Conservation (phyloP, 1,140 invertebrate species). For the Rhizoglyphus robini region DNA sequence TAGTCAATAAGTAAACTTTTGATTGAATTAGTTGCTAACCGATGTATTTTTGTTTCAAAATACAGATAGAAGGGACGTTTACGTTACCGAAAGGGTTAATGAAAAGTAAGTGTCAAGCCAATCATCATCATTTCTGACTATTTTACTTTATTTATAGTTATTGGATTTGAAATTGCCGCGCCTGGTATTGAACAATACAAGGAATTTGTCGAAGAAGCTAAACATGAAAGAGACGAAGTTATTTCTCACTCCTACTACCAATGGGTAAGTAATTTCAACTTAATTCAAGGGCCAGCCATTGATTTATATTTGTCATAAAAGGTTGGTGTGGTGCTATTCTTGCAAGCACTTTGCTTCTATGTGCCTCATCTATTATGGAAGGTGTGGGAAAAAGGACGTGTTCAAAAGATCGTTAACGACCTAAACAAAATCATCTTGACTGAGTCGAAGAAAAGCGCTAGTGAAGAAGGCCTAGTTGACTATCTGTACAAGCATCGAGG, state of each 20-base stretch:
- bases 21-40: not conserved
- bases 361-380: slow-evolving; percentile 56
- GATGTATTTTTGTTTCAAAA: slow-evolving; percentile 54
- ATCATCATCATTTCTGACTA: not conserved
- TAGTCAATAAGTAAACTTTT: slow-evolving; percentile 37
- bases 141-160: not conserved
- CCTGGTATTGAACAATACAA: slow-evolving; percentile 17
- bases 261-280: slow-evolving; percentile 42
- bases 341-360: slow-evolving; percentile 47
- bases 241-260: slow-evolving; percentile 29
- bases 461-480: not conserved
- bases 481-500: slow-evolving; percentile 9
- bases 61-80: slow-evolving; percentile 83
- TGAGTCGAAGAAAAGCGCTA: not conserved
- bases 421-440: slow-evolving; percentile 21
- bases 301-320: not conserved
- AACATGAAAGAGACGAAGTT: slow-evolving; percentile 17
- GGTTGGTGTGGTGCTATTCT: slow-evolving; percentile 71
- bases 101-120: slow-evolving; percentile 30
- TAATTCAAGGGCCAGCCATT: not conserved
- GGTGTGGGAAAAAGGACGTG: slow-evolving; percentile 31
- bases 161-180: slow-evolving; percentile 5
- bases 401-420: slow-evolving; percentile 29
- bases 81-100: slow-evolving; percentile 55
- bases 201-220: slow-evolving; percentile 11